Conservation (phyloP, 2,113 vertebrate genomes). For the Eupsittula cactorum region DNA sequence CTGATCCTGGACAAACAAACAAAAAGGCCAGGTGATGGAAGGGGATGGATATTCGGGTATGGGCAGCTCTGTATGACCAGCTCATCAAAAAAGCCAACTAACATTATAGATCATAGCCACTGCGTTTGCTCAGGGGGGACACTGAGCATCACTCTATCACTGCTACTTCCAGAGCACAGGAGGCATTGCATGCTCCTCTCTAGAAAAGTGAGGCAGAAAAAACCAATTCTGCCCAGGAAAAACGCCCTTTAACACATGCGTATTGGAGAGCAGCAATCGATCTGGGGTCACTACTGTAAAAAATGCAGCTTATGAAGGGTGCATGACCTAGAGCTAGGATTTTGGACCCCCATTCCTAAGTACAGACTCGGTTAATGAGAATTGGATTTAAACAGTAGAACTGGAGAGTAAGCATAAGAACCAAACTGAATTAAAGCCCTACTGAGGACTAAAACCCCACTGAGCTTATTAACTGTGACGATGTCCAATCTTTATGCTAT, state of each 20-base stretch:
- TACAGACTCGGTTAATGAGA: background rate
- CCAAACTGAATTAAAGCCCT: background rate
- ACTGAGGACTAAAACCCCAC: background rate
- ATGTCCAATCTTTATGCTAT: background rate
- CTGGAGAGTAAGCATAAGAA: background rate
- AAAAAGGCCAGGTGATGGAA: background rate
- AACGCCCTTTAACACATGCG: rapidly evolving
- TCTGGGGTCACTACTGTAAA: background rate
- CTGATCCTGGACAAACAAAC: background rate
- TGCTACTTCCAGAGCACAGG: rapidly evolving
- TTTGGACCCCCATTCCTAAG: background rate
- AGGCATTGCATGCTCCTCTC: background rate
- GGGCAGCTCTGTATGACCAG: background rate
- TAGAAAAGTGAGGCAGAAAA: background rate
- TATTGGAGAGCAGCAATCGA: background rate
- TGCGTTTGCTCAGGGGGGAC: background rate
- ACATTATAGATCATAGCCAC: background rate
- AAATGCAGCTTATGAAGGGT: background rate
- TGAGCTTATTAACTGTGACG: background rate
- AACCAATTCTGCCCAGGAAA: background rate
- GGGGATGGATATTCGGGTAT: background rate
- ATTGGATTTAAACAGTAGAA: background rate
- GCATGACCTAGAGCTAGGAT: background rate
- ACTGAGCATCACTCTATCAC: background rate
- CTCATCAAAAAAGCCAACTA: background rate